Conservation (phyloP, 2,888 invertebrate genomes). For the Andrena praecox region DNA sequence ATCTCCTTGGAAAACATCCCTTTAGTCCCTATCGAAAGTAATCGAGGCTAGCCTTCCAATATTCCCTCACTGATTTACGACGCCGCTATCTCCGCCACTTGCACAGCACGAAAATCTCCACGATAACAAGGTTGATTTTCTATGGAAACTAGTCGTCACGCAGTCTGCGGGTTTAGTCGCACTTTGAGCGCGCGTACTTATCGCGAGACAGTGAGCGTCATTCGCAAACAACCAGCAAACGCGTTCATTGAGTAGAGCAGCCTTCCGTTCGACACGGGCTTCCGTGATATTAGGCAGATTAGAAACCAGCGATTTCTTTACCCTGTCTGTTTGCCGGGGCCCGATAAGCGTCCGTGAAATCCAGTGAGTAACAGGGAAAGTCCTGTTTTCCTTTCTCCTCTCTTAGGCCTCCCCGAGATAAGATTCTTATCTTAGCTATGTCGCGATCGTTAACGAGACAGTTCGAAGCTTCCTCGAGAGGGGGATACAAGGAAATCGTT, state of each 20-base stretch:
- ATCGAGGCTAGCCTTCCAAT: neutral
- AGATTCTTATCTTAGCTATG: neutral
- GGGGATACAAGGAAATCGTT: too few species aligned
- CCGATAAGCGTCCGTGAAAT: conserved; percentile 16
- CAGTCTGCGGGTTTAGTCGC: conserved; percentile 36
- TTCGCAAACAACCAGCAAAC: conserved; percentile 2
- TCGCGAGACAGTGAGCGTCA: neutral
- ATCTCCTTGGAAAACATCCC: neutral
- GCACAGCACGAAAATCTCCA: neutral
- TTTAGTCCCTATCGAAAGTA: neutral
- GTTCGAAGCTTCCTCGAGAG: too few species aligned
- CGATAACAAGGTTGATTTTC: neutral
- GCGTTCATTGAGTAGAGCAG: conserved; percentile 17
- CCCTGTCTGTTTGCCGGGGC: conserved; percentile 18
- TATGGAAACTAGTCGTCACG: conserved; percentile 14
- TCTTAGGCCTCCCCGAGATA: conserved; percentile 2
- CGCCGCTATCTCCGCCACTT: conserved; percentile 2
- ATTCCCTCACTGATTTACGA: conserved; percentile 2
- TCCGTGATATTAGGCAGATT: neutral
- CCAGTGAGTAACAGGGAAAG: conserved; percentile 17
- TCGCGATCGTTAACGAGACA: neutral
- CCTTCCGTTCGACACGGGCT: neutral
- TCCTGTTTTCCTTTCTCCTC: conserved; percentile 21
- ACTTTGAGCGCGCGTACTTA: conserved; percentile 29
- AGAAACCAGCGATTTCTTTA: conserved; percentile 6